Percentiles rank a stretch among this genome's conserved stretches.
Evolutionary conservation across 2,888 invertebrate genomes (phyloP).

Genomic region (Sarcophaga caerulescens): DNA sequence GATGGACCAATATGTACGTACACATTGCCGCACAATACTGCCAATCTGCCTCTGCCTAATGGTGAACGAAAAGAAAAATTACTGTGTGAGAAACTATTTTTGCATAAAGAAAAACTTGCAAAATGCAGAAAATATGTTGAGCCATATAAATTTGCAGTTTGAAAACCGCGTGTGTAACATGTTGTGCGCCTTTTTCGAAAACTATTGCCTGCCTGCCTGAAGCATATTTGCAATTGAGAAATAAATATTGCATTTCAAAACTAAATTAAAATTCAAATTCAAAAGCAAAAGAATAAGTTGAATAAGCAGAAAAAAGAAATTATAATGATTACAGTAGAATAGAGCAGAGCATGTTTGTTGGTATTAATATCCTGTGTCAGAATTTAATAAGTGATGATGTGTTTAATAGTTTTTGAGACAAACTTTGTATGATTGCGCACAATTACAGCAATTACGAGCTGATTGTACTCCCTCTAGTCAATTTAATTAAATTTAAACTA

Average conservation of each 20-base stretch:
- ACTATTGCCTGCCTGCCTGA: conserved; percentile 5
- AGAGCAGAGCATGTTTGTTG: background rate
- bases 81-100: conserved; percentile 36
- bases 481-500: no score
- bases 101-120: conserved; percentile 61
- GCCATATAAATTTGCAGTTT: conserved; percentile 10
- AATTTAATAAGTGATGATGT: background rate
- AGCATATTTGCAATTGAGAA: conserved; percentile 21
- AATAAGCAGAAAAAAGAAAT: background rate
- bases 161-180: conserved; percentile 55
- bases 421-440: background rate
- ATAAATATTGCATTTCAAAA: conserved; percentile 38
- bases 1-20: background rate
- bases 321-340: background rate
- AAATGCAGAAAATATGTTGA: conserved; percentile 53
- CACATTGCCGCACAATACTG: background rate
- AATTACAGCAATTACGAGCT: no score
- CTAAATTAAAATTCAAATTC: conserved; percentile 15
- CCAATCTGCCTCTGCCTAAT: background rate
- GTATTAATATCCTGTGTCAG: background rate
- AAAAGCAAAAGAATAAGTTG: conserved; percentile 21
- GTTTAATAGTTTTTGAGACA: background rate
- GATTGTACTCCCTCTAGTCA: no score
- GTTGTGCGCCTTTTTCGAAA: background rate
- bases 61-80: background rate